These are phyloP conservation scores for Neosilurus mollespiculum DNA, from an alignment of 2,797 vertebrate species.

Conservation along the genomic window DNA sequence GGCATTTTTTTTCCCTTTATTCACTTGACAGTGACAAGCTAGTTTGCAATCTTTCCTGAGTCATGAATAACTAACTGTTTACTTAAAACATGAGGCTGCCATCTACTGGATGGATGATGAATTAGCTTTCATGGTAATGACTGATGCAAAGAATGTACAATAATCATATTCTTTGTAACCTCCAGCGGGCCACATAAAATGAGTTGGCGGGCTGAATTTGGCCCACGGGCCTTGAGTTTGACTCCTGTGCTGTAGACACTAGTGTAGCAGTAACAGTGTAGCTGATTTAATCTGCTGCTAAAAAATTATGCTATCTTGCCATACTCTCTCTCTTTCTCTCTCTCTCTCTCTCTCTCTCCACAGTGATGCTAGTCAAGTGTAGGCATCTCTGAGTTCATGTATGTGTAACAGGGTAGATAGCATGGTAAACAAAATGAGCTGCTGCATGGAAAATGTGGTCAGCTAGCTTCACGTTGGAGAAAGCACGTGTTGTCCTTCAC, in stretches of 20 bases:
- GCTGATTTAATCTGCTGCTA: not conserved
- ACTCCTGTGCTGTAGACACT: not conserved
- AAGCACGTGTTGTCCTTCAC: not conserved
- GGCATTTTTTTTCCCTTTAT: too few relatives aligned
- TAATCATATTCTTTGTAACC: too few relatives aligned
- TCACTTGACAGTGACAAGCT: too few relatives aligned
- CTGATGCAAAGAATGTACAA: too few relatives aligned
- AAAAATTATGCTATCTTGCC: not conserved
- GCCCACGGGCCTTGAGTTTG: too few relatives aligned
- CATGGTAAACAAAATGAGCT: not conserved
- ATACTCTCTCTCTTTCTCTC: not conserved
- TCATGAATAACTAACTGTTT: too few relatives aligned
- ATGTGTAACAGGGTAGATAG: not conserved
- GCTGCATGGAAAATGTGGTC: not conserved
- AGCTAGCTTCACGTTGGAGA: not conserved
- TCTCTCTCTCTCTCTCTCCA: not conserved
- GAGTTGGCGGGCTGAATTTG: too few relatives aligned
- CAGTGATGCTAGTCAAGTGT: not conserved
- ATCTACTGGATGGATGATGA: too few relatives aligned
- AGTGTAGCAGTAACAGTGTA: not conserved
- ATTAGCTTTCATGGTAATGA: too few relatives aligned
- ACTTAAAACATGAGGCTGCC: too few relatives aligned
- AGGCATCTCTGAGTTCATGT: not conserved
- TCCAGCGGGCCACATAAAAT: too few relatives aligned
- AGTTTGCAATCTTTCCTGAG: too few relatives aligned